phyloP scores from a whole-genome alignment of 2,888 invertebrate genomes.

The Diarsia dahlii region DNA sequence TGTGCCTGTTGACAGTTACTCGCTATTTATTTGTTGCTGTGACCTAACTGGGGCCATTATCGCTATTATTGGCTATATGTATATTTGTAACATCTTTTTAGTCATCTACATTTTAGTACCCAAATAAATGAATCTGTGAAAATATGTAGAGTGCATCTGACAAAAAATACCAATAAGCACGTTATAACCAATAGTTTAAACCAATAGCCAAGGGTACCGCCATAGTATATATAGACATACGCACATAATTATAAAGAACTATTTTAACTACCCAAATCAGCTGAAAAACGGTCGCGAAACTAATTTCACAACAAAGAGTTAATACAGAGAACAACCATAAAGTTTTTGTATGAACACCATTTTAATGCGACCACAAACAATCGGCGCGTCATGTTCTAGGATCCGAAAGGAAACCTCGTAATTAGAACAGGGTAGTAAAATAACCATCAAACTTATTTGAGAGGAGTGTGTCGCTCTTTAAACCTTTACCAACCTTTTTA shows the following conservation, averaged over 20 bases:
- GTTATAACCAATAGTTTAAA: not conserved
- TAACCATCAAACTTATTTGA: slow-evolving; percentile 87
- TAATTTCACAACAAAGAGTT: slow-evolving; percentile 84
- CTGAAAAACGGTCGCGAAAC: slow-evolving; percentile 72
- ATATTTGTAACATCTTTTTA: not conserved
- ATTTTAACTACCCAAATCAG: slow-evolving; percentile 62
- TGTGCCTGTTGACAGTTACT: not conserved
- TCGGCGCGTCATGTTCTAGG: slow-evolving; percentile 82
- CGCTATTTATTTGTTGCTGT: not conserved
- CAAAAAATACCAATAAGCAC: not conserved
- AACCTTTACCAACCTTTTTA: slow-evolving; percentile 66
- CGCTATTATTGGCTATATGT: not conserved
- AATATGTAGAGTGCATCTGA: no score
- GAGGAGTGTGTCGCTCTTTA: slow-evolving; percentile 83
- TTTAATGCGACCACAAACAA: slow-evolving; percentile 83
- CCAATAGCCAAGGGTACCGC: not conserved
- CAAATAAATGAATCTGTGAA: not conserved
- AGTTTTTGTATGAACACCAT: slow-evolving; percentile 80
- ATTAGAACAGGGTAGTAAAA: slow-evolving; percentile 89
- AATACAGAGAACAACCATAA: slow-evolving; percentile 79
- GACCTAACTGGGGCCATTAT: not conserved
- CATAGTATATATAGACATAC: not conserved
- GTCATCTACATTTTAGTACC: not conserved
- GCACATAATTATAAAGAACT: slow-evolving; percentile 39
- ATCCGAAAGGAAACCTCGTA: slow-evolving; percentile 85